Evolutionary conservation across 2,797 vertebrate genomes (phyloP), one percentile per base, ranked within the genome.

Genomic region (Centroberyx gerrardi): DNA sequence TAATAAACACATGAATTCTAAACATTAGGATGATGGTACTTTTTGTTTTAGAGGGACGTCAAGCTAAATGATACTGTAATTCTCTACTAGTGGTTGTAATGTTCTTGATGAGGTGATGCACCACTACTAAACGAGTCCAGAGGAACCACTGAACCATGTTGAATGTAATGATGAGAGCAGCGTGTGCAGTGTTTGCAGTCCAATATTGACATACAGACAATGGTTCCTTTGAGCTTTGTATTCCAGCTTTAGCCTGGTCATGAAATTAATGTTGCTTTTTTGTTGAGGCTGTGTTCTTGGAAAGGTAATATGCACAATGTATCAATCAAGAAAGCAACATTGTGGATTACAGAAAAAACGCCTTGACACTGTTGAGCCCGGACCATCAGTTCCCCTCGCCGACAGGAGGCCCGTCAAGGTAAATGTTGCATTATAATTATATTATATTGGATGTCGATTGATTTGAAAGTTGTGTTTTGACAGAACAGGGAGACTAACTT

Each of bases 381-480:
- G 95, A 84, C 87, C 96, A 62, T 95, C 96, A 86, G 94, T 95
- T 90, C 94, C 93, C 79, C 95, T 95, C 67, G 88, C 91, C 72
- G 95, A 96, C 68, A 92, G 94, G 75, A 93, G 87, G 70, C 91
- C 92, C 83, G 92, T 93, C 54, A 95, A 96, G 95, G 96, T 97
- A 96, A 75, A 76, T 8, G 36, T 67, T 18, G 17, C 46, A 51
- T 59, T 18, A 59, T 14, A 29, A 55, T 14, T 2, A 59, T 3
- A 8, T 9, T 3, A 2, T 4, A 51, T 22, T 18, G 5, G 18
- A 51, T 17, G 13, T 70, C 8, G 15, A 13, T 12, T 28, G 2
- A 33, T 70, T 52, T 36, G 0, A 36, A 72, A 36, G 51, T 51
- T 0, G 14, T 29, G 46, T 40, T 14, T 51, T 59, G 14, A 48